Evolutionary conservation across 2,797 vertebrate genomes (phyloP).

Genomic region (Carcharodon carcharias): DNA sequence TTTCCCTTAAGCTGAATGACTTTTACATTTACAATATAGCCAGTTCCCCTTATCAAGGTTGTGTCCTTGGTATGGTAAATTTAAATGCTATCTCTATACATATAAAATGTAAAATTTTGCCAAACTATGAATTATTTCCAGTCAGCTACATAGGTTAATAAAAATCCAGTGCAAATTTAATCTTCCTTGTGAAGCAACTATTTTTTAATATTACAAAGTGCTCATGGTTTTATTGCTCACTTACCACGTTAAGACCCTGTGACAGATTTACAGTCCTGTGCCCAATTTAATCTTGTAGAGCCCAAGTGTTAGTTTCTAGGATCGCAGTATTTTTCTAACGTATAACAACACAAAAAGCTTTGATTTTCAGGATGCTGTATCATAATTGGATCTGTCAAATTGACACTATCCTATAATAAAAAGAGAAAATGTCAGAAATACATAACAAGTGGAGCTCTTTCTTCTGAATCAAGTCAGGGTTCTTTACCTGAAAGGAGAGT

Average conservation of each 20-base stretch:
- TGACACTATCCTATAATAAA: slow-evolving; percentile 16
- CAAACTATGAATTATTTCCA: slow-evolving; percentile 34
- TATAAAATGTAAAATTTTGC: slow-evolving; percentile 32
- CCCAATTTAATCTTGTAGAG: slow-evolving; percentile 32
- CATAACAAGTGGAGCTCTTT: not conserved
- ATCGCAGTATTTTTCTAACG: not conserved
- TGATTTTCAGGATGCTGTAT: slow-evolving; percentile 10
- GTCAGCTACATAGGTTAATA: slow-evolving; percentile 37
- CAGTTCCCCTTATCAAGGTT: slow-evolving; percentile 20
- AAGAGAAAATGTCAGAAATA: not conserved
- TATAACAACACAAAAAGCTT: slow-evolving; percentile 1
- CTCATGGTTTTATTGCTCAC: slow-evolving; percentile 37
- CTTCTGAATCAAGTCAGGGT: not conserved
- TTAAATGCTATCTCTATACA: slow-evolving; percentile 16
- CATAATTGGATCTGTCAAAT: slow-evolving; percentile 27
- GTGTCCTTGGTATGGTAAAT: slow-evolving; percentile 26
- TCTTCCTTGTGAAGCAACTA: slow-evolving; percentile 38
- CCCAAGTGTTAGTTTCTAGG: not conserved
- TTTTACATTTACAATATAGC: not conserved
- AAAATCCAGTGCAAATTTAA: slow-evolving; percentile 37
- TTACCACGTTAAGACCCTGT: slow-evolving; percentile 36
- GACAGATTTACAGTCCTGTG: slow-evolving; percentile 30
- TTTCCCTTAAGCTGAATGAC: not conserved
- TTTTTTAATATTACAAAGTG: slow-evolving; percentile 38
- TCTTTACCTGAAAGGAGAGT: not conserved